Percentiles rank a stretch among this genome's conserved stretches.
phyloP scores from a whole-genome alignment of 2,888 invertebrate species.

The Zootermopsis nevadensis region DNA sequence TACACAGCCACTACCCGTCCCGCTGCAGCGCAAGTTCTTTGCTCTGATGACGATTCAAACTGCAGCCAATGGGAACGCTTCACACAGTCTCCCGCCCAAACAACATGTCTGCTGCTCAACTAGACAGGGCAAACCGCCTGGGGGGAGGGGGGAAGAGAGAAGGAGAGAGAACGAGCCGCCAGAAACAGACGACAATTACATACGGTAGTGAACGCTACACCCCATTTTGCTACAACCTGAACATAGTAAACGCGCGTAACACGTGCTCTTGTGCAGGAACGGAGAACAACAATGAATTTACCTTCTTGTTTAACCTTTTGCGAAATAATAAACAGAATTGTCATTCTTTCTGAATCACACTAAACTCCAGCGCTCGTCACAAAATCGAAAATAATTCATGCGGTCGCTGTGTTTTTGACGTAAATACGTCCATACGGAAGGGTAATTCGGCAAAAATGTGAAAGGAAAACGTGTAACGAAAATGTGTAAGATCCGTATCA shows the following conservation, averaged over 20 bases:
- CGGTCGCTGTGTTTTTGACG: too few relatives aligned
- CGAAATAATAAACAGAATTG: too few relatives aligned
- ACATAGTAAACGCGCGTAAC: background rate
- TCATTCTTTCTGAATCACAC: too few relatives aligned
- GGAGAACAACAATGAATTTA: background rate
- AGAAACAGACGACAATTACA: background rate
- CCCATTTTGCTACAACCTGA: constrained; percentile 15
- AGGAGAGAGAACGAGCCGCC: background rate
- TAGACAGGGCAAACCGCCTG: background rate
- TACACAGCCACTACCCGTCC: constrained; percentile 1
- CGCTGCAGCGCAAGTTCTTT: constrained; percentile 15
- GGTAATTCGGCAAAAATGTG: too few relatives aligned
- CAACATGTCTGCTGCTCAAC: constrained; percentile 16
- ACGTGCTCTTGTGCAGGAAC: background rate
- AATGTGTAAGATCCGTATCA: too few relatives aligned
- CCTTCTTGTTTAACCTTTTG: too few relatives aligned
- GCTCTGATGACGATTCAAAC: constrained; percentile 21
- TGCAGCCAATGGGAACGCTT: constrained; percentile 26
- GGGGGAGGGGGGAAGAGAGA: background rate
- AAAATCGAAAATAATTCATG: too few relatives aligned
- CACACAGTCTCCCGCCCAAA: constrained; percentile 35
- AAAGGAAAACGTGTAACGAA: too few relatives aligned
- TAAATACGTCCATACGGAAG: too few relatives aligned
- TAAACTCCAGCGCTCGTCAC: too few relatives aligned
- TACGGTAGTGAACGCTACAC: background rate